Evolutionary conservation across 2,113 vertebrate species (phyloP).

Genomic region (Gopherus evgoodei): DNA sequence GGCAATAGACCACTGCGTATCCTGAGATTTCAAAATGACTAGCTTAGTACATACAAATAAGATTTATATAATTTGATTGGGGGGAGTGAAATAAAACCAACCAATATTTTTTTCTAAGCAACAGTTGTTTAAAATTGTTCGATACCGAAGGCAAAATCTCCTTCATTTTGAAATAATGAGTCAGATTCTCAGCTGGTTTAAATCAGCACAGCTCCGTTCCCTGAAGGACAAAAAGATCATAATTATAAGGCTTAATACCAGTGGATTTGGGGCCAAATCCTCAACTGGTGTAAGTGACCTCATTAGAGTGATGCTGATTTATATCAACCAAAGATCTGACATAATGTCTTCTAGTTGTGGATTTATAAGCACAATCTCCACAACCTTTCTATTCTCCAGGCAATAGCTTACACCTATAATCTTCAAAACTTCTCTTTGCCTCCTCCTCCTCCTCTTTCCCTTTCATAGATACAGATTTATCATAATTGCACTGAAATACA

Average conservation of each 20-base stretch:
- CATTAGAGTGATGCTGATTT: conserved; percentile 54
- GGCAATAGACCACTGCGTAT: neutral
- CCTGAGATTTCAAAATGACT: conserved; percentile 4
- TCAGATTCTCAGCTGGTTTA: conserved; percentile 50
- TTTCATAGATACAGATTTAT: neutral
- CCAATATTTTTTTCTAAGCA: neutral
- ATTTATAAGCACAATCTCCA: conserved; percentile 28
- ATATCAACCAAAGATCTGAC: conserved; percentile 43
- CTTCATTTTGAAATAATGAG: conserved; percentile 1
- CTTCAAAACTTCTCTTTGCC: neutral
- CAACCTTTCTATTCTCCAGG: neutral
- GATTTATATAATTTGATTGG: neutral
- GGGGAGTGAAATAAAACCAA: conserved; percentile 16
- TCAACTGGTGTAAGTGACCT: conserved; percentile 52
- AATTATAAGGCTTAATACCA: conserved; percentile 22
- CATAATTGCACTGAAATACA: neutral
- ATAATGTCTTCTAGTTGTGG: conserved; percentile 42
- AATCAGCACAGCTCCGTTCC: conserved; percentile 17
- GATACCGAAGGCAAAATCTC: neutral
- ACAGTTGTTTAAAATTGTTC: conserved; percentile 7
- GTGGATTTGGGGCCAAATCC: conserved; percentile 47
- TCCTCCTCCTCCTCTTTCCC: neutral
- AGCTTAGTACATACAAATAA: neutral
- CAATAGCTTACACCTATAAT: neutral
- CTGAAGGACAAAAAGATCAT: conserved; percentile 21